phyloP scores from a whole-genome alignment of 2,797 vertebrate species.

The Alcedo atthis region DNA sequence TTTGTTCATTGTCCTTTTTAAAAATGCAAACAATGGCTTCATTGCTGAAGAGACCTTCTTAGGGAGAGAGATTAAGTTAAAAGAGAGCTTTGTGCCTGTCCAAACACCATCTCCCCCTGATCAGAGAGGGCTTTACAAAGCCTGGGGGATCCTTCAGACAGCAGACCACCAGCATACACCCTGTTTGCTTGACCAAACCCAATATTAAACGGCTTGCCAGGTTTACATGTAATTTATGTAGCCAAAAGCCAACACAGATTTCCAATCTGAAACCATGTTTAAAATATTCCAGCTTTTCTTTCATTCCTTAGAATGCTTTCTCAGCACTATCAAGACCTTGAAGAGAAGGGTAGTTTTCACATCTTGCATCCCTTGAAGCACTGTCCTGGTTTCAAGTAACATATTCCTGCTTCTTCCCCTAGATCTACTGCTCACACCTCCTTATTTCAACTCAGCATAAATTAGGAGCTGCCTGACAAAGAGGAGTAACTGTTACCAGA shows the following conservation, averaged over 20 bases:
- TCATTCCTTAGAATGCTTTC: not conserved
- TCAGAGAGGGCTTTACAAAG: not conserved
- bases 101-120: not conserved
- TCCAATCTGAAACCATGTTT: not conserved
- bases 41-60: not conserved
- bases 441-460: conserved; percentile 8
- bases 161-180: not conserved
- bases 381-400: not conserved
- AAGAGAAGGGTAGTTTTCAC: not conserved
- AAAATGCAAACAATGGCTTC: not conserved
- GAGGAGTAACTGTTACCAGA: conserved; percentile 4
- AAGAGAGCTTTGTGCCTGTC: not conserved
- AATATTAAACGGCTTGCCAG: not conserved
- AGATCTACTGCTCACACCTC: conserved; percentile 5
- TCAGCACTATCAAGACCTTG: not conserved
- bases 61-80: accelerated
- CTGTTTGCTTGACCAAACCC: not conserved
- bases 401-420: not conserved
- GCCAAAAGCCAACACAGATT: not conserved
- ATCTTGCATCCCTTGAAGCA: not conserved
- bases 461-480: not conserved
- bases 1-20: not conserved
- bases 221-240: not conserved
- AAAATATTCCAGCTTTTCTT: not conserved
- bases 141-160: not conserved